Percentiles rank a stretch among this genome's conserved stretches.
Evolutionary conservation across 2,113 vertebrate species (phyloP).

Genomic region (Mola mola): DNA sequence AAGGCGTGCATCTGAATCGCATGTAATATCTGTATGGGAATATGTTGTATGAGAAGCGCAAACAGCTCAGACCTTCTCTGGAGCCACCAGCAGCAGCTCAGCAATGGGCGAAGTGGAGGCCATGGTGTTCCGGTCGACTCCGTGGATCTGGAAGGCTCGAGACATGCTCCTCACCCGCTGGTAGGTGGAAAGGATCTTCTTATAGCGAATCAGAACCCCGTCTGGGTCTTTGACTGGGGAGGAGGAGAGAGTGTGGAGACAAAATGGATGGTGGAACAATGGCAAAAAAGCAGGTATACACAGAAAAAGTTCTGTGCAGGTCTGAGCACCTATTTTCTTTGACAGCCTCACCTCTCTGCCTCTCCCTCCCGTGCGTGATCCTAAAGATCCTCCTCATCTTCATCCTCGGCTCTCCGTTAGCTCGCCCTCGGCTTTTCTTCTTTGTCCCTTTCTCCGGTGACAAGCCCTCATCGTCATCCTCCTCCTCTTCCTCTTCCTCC

Average conservation of each 20-base stretch:
- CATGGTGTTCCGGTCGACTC: constrained; percentile 91
- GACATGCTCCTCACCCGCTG: constrained; percentile 92
- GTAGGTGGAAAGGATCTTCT: constrained; percentile 91
- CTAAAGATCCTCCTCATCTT: constrained; percentile 84
- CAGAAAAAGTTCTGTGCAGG: neutral
- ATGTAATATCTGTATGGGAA: too few species aligned
- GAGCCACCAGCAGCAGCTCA: constrained; percentile 89
- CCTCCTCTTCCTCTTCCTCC: constrained; percentile 76
- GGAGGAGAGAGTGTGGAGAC: neutral
- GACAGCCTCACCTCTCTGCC: constrained; percentile 86
- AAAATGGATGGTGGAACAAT: too few species aligned
- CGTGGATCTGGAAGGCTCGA: constrained; percentile 89
- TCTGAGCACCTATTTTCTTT: neutral
- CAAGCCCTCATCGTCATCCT: constrained; percentile 66
- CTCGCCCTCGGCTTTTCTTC: constrained; percentile 75
- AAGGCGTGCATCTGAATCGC: too few species aligned
- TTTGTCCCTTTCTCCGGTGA: constrained; percentile 55
- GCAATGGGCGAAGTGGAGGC: constrained; percentile 91
- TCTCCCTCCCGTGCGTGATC: constrained; percentile 86
- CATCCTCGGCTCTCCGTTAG: constrained; percentile 74
- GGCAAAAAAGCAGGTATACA: neutral
- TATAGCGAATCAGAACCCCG: constrained; percentile 88
- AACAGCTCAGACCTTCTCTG: constrained; percentile 79
- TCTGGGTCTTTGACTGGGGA: constrained; percentile 87
- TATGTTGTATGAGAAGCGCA: neutral